phyloP scores from a whole-genome alignment of 37 sponge, comb jelly and placozoan genomes.

The Cliona cf. orientalis region DNA sequence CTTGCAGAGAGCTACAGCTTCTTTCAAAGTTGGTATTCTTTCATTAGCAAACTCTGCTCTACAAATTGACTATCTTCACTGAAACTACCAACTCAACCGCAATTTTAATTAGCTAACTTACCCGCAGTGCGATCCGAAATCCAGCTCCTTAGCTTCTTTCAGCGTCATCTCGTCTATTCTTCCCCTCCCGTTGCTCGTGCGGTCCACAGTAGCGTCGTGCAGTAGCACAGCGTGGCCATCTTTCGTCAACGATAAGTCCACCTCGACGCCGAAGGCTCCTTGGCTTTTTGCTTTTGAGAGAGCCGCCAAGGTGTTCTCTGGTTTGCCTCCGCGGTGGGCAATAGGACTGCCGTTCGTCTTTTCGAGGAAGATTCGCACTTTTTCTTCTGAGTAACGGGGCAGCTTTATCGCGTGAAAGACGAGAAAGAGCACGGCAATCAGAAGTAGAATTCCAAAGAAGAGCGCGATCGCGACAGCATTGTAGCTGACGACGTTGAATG shows the following conservation, averaged over 20 bases:
- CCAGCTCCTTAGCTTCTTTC: slow-evolving; percentile 44
- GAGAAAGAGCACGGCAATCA: too few species aligned
- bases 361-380: not conserved
- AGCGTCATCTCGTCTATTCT: slow-evolving; percentile 59
- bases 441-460: too few species aligned
- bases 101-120: not conserved
- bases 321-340: slow-evolving; percentile 74
- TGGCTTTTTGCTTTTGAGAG: slow-evolving; percentile 34
- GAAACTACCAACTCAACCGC: not conserved
- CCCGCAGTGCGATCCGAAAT: slow-evolving; percentile 47
- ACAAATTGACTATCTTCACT: not conserved
- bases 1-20: slow-evolving; percentile 41
- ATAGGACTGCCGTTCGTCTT: slow-evolving; percentile 17
- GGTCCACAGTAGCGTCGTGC: slow-evolving; percentile 62
- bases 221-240: slow-evolving; percentile 76
- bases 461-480: too few species aligned
- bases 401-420: too few species aligned
- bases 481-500: too few species aligned
- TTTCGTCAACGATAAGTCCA: slow-evolving; percentile 62
- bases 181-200: slow-evolving; percentile 51
- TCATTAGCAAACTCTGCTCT: slow-evolving; percentile 37
- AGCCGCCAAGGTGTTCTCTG: slow-evolving; percentile 82
- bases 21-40: slow-evolving; percentile 47
- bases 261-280: slow-evolving; percentile 70
- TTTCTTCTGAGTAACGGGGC: not conserved